A percentile compares a stretch with the other conserved stretches of the same genome.
phyloP scores from a whole-genome alignment of 53 echinoderm and acorn worm genomes.

The Actinopyga echinites region DNA sequence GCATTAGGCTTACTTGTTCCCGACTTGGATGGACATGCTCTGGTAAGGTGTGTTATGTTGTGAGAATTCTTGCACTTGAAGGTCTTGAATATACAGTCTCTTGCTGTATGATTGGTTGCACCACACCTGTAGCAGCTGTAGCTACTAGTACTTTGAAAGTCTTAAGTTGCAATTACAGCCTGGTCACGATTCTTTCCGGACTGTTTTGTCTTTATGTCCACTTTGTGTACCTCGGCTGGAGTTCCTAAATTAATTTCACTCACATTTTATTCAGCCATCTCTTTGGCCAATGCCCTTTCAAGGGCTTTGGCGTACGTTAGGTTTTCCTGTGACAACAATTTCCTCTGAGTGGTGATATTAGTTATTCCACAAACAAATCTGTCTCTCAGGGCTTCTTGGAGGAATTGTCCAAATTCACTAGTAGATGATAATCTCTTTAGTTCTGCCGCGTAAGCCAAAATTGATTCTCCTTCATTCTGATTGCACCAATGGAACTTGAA shows the following conservation, averaged over 20 bases:
- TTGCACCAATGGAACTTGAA: conserved; percentile 27
- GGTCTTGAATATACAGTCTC: not conserved
- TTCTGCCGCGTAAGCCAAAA: conserved; percentile 4
- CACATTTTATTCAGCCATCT: not conserved
- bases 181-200: not conserved
- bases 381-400: not conserved
- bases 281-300: not conserved
- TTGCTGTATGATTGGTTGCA: not conserved
- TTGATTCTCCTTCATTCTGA: conserved; percentile 4
- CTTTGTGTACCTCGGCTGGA: not conserved
- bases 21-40: not conserved
- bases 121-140: not conserved
- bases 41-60: not conserved
- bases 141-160: not conserved
- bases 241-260: conserved; percentile 4
- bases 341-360: not conserved
- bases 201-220: not conserved
- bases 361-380: not conserved
- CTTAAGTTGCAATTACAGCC: not conserved
- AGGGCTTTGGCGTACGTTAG: not conserved
- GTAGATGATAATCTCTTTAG: conserved; percentile 11
- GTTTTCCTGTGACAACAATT: not conserved
- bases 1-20: too few relatives aligned
- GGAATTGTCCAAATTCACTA: not conserved
- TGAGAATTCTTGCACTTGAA: not conserved